Percentiles rank a stretch among this genome's conserved stretches.
Conservation (phyloP, 2,113 vertebrate species). For the Rhinolophus sinicus region DNA sequence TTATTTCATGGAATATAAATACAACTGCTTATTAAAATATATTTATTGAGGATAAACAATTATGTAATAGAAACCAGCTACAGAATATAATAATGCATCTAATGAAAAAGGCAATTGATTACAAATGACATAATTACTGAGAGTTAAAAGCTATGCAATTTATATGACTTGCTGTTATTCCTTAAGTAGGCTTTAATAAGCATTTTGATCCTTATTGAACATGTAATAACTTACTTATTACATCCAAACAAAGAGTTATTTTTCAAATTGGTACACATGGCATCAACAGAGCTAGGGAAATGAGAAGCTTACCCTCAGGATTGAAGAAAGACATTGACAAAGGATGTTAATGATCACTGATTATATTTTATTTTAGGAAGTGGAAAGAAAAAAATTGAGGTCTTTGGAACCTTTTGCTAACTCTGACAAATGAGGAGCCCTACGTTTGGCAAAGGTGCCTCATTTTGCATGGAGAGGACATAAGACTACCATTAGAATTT, state of each 20-base stretch:
- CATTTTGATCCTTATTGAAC: conserved; percentile 77
- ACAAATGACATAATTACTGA: conserved; percentile 78
- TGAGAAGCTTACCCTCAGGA: conserved; percentile 24
- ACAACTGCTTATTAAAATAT: conserved; percentile 81
- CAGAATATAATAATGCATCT: conserved; percentile 71
- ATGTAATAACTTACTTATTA: conserved; percentile 75
- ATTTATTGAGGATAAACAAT: conserved; percentile 78
- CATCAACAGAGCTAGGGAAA: conserved; percentile 51
- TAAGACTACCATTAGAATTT: conserved; percentile 67
- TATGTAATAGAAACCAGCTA: conserved; percentile 78
- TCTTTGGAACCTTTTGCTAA: conserved; percentile 13
- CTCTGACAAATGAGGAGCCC: conserved; percentile 55
- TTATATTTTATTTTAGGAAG: conserved; percentile 63
- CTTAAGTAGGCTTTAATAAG: conserved; percentile 75
- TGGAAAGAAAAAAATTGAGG: conserved; percentile 24
- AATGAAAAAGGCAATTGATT: conserved; percentile 78
- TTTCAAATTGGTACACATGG: conserved; percentile 16
- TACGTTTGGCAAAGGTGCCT: background rate
- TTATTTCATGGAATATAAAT: conserved; percentile 80
- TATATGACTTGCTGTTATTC: conserved; percentile 56
- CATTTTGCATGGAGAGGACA: conserved; percentile 44
- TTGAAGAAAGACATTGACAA: conserved; percentile 58
- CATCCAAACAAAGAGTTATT: conserved; percentile 63
- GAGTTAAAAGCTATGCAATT: conserved; percentile 72
- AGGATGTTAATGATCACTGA: conserved; percentile 53